A percentile compares a stretch with the other conserved stretches of the same genome.
Conservation (phyloP, 1,140 invertebrate species). For the Cydia fagiglandana region DNA sequence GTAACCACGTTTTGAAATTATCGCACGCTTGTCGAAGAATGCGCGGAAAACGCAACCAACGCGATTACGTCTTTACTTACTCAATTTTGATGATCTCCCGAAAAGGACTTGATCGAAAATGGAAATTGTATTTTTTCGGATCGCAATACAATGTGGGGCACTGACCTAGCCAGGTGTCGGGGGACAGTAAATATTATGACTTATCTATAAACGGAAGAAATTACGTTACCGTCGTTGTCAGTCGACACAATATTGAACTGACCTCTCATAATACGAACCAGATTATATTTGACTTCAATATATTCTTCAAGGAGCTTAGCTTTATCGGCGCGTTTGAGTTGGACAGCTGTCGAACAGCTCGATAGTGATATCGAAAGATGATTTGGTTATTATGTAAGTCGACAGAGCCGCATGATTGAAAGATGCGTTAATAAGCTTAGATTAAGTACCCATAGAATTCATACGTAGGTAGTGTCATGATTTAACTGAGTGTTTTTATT, state of each 20-base stretch:
- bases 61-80: constrained; percentile 43
- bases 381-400: constrained; percentile 28
- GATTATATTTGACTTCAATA: constrained; percentile 57
- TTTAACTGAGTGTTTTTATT: neutral
- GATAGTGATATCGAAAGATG: constrained; percentile 29
- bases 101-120: constrained; percentile 46
- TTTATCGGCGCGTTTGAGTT: constrained; percentile 48
- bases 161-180: constrained; percentile 65
- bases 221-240: constrained; percentile 61
- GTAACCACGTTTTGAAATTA: constrained; percentile 37
- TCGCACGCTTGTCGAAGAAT: constrained; percentile 36
- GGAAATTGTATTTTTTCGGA: constrained; percentile 47
- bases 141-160: constrained; percentile 45
- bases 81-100: constrained; percentile 43
- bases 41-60: constrained; percentile 39
- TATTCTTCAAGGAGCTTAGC: constrained; percentile 51
- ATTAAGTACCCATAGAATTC: neutral
- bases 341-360: constrained; percentile 53
- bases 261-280: constrained; percentile 68
- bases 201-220: constrained; percentile 75
- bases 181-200: constrained; percentile 64
- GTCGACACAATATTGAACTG: constrained; percentile 53
- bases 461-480: neutral
- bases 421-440: constrained; percentile 26
- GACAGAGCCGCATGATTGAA: constrained; percentile 1